A percentile compares a stretch with the other conserved stretches of the same genome.
phyloP scores from a whole-genome alignment of 2,113 vertebrate species.

The Tympanuchus pallidicinctus region DNA sequence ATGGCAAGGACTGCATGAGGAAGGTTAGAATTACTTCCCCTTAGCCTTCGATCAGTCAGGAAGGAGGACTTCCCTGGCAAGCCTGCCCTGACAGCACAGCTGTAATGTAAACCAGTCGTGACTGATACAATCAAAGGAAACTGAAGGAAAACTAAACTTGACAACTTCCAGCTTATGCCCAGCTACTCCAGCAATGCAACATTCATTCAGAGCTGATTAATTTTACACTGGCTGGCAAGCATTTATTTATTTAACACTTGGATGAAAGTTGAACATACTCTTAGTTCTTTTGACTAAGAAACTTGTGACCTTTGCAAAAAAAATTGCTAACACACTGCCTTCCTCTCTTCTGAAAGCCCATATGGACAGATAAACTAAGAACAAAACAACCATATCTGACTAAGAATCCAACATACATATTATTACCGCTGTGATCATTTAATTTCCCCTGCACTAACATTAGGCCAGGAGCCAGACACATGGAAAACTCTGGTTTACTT shows the following conservation, averaged over 20 bases:
- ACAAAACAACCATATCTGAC: conserved; percentile 73
- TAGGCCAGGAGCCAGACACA: conserved; percentile 6
- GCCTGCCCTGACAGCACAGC: neutral
- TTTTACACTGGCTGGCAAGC: conserved; percentile 35
- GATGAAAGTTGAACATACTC: conserved; percentile 39
- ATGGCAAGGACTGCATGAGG: neutral
- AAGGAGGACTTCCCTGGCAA: conserved; percentile 28
- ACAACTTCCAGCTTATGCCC: neutral
- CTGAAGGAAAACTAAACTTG: neutral
- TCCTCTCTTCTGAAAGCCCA: conserved; percentile 72
- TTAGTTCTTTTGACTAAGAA: conserved; percentile 48
- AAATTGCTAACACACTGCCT: conserved; percentile 73
- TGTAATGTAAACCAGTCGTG: neutral
- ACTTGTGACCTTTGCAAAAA: conserved; percentile 60
- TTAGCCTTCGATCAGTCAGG: neutral
- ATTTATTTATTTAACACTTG: neutral
- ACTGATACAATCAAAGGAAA: neutral
- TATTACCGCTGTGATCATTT: conserved; percentile 35
- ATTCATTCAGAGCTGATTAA: conserved; percentile 63
- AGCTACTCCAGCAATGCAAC: neutral
- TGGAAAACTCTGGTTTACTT: neutral
- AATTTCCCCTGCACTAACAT: conserved; percentile 20
- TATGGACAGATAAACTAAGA: conserved; percentile 72
- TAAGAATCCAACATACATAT: conserved; percentile 62
- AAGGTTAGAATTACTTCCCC: neutral